These are phyloP conservation scores for Aspiorhynchus laticeps DNA, from an alignment of 2,113 vertebrate species.

Conservation along the genomic window DNA sequence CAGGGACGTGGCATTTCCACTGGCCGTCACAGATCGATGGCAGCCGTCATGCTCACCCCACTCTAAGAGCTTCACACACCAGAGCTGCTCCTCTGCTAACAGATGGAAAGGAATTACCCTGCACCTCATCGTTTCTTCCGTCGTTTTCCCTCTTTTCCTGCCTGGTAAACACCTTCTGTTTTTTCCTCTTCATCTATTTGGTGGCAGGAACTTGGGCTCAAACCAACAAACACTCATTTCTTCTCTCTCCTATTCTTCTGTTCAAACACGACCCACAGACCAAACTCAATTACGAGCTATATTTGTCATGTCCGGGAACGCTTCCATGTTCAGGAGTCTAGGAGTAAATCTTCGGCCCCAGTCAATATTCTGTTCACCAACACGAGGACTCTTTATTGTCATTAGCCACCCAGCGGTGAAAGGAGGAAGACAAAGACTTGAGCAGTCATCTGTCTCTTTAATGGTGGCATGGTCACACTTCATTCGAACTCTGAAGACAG, in stretches of 20 bases:
- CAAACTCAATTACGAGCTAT: slow-evolving; percentile 55
- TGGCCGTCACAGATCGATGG: slow-evolving; percentile 59
- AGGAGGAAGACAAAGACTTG: slow-evolving; percentile 25
- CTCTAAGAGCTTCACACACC: slow-evolving; percentile 77
- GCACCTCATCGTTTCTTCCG: background rate
- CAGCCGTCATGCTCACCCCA: slow-evolving; percentile 68
- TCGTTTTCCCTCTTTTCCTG: background rate
- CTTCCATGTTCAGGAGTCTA: slow-evolving; percentile 10
- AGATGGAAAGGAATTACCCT: slow-evolving; percentile 57
- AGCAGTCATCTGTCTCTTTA: slow-evolving; percentile 47
- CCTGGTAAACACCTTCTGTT: slow-evolving; percentile 7
- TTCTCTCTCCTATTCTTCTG: slow-evolving; percentile 6
- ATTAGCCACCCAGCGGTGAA: slow-evolving; percentile 34
- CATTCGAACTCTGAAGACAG: slow-evolving; percentile 25
- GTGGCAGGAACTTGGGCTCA: background rate
- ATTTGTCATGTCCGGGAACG: slow-evolving; percentile 49
- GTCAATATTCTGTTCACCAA: slow-evolving; percentile 45
- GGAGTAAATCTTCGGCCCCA: slow-evolving; percentile 43
- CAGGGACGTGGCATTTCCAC: slow-evolving; percentile 29
- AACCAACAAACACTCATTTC: background rate
- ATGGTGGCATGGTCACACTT: slow-evolving; percentile 44
- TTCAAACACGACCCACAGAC: slow-evolving; percentile 47
- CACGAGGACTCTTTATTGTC: slow-evolving; percentile 20
- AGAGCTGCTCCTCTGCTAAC: slow-evolving; percentile 60
- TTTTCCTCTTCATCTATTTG: background rate